Base-by-base conservation (phyloP, 2,888 invertebrate species). In the Morinoia aosen region DNA sequence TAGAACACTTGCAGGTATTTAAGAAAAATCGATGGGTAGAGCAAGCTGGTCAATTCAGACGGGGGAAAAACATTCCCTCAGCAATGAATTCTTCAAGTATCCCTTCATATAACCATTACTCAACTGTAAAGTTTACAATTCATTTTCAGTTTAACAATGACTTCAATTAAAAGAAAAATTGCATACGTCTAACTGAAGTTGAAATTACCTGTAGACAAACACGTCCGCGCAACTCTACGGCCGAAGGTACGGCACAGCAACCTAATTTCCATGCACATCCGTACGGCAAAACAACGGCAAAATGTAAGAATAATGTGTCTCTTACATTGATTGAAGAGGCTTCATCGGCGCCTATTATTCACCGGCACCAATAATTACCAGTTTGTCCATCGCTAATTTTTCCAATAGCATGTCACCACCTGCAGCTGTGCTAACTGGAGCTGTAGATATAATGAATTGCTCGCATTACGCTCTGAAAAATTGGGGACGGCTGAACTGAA, bases 371-470 rank as follows among this genome's bases (percentile, higher is more conserved):
- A 57, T 93, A 93, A 93, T 93, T 93, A 57, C 93, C 93, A 57
- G 57, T 57, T 56, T 93, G 93, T 93, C 93, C 57, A 93, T 93
- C 93, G 93, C 57, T 93, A 56, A 93, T 93, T 93, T 93, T 93
- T 93, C 57, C 57, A 57, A 93, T 93, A 48, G 93, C 48, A 39
- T n/a, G 57, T 57, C 93, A 48, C 93, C 93, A 93, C 93, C 93
- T 93, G 93, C 93, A 93, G 93, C 48, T 57, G 93, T 93, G 56
- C 93, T 57, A 93, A 93, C 93, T 57, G 40, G 93, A 93, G 48
- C 93, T 93, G 93, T 93, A 57, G 57, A 57, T 5, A 93, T 57
- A 93, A 93, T 93, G 93, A 93, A 93, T 93, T 93, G 93, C 93
- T 56, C 93, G 25, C 93, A 93, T 93, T 93, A 93, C 48, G 19